Evolutionary conservation across 2,113 vertebrate genomes (phyloP), one percentile per base, ranked within the genome.

Genomic region (Pungitius pungitius): DNA sequence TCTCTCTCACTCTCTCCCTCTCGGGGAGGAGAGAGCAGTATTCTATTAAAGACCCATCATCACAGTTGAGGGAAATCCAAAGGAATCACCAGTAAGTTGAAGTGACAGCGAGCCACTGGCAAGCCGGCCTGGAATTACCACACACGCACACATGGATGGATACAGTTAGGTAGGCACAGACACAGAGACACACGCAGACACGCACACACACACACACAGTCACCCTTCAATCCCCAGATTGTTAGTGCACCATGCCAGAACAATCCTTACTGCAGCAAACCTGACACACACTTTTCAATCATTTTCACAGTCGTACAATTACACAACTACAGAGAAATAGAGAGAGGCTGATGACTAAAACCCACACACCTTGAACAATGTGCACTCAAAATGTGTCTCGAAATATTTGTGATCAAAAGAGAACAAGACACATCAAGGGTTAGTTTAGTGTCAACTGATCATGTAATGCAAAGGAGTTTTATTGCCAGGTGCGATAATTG

Each of bases 21-120:
- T 30, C 30, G 14, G 58, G 69, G 81, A 85, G 65, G 77, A 87
- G 86, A 84, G 75, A 75, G 61, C 86, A 75, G 83, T 85, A 84
- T 85, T 82, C 87, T 83, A 86, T 82, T 87, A 81, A 87, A 83
- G 84, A 75, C 86, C 85, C 89, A 87, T 89, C 90, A 89, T 90
- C 86, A 88, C 89, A 85, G 92, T 93, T 74, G 83, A 90, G 85
- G 85, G 81, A 91, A 88, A 89, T 91, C 93, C 92, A 91, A 93
- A 90, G 91, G 92, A 94, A 93, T 94, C 92, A 93, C 82, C 84
- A 42, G 74, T 95, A 95, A 94, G 89, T 89, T 82, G 80, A 84
- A 84, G 85, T 90, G 94, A 94, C 93, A 93, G 81, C 60, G 43
- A 82, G 81, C 88, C 58, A 86, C 66, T 90, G 90, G 91, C 89